phyloP scores from a whole-genome alignment of 2,797 vertebrate genomes.

The Percopsis omiscomaycus region DNA sequence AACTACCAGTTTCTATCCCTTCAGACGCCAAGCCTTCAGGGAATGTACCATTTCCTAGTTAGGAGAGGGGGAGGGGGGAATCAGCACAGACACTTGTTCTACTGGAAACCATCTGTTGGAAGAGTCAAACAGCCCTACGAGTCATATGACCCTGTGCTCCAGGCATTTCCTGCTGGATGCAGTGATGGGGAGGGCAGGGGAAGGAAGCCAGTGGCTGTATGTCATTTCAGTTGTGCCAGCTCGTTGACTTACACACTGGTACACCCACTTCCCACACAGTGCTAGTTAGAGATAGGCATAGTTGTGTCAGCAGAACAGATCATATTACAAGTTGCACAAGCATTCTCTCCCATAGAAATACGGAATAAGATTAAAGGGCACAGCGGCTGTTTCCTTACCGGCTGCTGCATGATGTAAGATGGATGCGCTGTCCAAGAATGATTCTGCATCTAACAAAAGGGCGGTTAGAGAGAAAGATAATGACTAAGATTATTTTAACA shows the following conservation, averaged over 20 bases:
- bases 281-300: slow-evolving; percentile 46
- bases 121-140: slow-evolving; percentile 72
- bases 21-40: slow-evolving; percentile 60
- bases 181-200: slow-evolving; percentile 26
- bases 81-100: slow-evolving; percentile 74
- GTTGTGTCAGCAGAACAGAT: slow-evolving; percentile 51
- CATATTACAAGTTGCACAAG: slow-evolving; percentile 43
- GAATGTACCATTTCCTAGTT: slow-evolving; percentile 62
- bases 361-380: slow-evolving; percentile 25
- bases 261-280: slow-evolving; percentile 23
- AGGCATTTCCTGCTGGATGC: slow-evolving; percentile 80
- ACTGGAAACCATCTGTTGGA: slow-evolving; percentile 79
- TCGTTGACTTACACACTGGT: background rate
- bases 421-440: slow-evolving; percentile 99
- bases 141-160: slow-evolving; percentile 78
- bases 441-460: slow-evolving; percentile 87
- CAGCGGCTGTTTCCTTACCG: slow-evolving; percentile 80
- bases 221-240: slow-evolving; percentile 60
- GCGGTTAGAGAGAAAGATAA: slow-evolving; percentile 11
- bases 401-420: slow-evolving; percentile 98
- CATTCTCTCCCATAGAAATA: slow-evolving; percentile 46
- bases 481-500: background rate
- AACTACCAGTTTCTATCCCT: slow-evolving; percentile 30
- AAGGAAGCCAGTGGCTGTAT: slow-evolving; percentile 37
- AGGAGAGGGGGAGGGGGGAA: slow-evolving; percentile 56